These are phyloP conservation scores for Taenioides sp. DNA, from an alignment of 2,797 vertebrate species.

Conservation along the genomic window DNA sequence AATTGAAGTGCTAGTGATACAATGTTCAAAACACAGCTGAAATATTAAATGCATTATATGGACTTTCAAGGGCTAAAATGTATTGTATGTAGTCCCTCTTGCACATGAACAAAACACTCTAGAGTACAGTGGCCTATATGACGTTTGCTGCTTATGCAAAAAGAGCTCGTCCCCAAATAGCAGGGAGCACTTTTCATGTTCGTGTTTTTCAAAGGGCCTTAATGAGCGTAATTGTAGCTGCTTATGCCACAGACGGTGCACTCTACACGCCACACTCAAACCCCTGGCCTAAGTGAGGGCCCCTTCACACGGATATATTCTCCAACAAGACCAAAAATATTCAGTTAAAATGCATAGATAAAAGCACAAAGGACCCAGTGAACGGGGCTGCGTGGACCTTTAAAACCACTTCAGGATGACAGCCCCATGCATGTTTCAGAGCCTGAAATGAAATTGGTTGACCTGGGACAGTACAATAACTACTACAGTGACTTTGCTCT, in stretches of 20 bases:
- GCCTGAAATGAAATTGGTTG: conserved; percentile 65
- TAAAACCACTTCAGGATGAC: conserved; percentile 38
- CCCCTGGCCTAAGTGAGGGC: conserved; percentile 26
- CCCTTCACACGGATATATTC: conserved; percentile 10
- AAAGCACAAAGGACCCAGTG: neutral
- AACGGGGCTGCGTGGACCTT: conserved; percentile 14
- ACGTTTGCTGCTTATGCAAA: conserved; percentile 31
- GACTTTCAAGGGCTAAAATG: neutral
- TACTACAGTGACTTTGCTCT: conserved; percentile 41
- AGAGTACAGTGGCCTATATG: neutral
- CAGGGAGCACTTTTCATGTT: conserved; percentile 14
- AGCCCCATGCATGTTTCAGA: conserved; percentile 48
- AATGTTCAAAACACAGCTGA: neutral
- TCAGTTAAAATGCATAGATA: conserved; percentile 10
- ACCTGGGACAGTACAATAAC: conserved; percentile 53
- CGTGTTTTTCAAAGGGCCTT: conserved; percentile 12
- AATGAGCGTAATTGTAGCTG: neutral
- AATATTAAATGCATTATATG: neutral
- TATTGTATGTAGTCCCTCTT: neutral
- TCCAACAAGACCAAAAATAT: conserved; percentile 12
- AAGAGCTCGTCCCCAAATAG: conserved; percentile 27
- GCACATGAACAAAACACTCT: neutral
- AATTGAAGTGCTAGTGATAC: neutral
- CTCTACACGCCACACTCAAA: conserved; percentile 18
- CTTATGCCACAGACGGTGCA: conserved; percentile 30